These are phyloP conservation scores for Aphis gossypii DNA, from an alignment of 1,140 invertebrate genomes.

Conservation along the genomic window DNA sequence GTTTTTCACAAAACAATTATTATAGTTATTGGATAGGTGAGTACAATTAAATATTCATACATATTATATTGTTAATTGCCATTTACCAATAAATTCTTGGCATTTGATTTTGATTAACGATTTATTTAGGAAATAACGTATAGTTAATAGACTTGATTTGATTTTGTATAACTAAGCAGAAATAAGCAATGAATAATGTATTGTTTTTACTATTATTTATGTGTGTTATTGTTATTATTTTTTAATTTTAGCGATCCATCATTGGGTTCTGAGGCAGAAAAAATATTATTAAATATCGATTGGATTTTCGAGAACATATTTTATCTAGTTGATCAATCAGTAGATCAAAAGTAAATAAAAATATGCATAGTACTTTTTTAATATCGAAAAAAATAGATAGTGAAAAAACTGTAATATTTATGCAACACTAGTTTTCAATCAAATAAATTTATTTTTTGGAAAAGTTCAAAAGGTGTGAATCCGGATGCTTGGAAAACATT, in stretches of 20 bases:
- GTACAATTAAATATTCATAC: neutral
- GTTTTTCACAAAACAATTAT: neutral
- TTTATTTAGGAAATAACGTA: neutral
- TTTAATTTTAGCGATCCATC: neutral
- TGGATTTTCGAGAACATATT: neutral
- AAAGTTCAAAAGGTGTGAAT: neutral
- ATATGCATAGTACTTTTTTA: neutral
- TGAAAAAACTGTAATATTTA: neutral
- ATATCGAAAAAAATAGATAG: neutral
- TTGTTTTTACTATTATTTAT: too few species aligned
- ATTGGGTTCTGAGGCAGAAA: neutral
- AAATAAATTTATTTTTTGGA: neutral
- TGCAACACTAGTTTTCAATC: neutral
- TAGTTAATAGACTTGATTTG: neutral
- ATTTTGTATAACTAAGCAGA: too few species aligned
- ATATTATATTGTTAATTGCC: neutral
- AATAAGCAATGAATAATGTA: too few species aligned
- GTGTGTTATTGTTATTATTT: neutral
- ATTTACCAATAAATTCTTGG: neutral
- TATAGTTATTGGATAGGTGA: neutral
- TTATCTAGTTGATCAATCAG: neutral
- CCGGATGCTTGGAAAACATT: neutral
- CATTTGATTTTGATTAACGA: neutral
- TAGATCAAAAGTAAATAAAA: neutral
- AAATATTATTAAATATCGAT: neutral